Conservation (phyloP, 1,140 invertebrate genomes). For the Apocrypta bakeri region DNA sequence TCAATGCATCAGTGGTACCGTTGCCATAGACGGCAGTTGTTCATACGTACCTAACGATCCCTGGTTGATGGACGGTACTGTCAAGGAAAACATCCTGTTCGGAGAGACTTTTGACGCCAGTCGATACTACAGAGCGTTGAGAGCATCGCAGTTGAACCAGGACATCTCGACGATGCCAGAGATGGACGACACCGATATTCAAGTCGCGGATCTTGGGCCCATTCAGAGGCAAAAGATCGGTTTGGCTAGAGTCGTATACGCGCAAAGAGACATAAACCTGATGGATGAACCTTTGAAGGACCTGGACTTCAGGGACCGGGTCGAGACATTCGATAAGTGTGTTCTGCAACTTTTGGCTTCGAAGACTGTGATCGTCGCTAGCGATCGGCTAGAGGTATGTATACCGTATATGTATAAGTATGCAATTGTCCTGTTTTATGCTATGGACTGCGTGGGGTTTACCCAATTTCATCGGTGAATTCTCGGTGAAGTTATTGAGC, state of each 20-base stretch:
- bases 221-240: slow-evolving; percentile 79
- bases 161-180: slow-evolving; percentile 21
- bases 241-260: slow-evolving; percentile 78
- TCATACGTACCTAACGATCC: slow-evolving; percentile 79
- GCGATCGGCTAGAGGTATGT: slow-evolving; percentile 5
- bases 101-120: slow-evolving; percentile 69
- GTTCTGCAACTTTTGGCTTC: background rate
- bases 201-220: slow-evolving; percentile 41
- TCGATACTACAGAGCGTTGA: slow-evolving; percentile 13
- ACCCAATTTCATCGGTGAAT: too few species aligned
- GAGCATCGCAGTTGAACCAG: background rate
- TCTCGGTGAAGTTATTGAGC: slow-evolving; percentile 70
- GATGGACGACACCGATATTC: slow-evolving; percentile 31
- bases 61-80: slow-evolving; percentile 78
- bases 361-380: slow-evolving; percentile 31
- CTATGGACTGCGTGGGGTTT: too few species aligned
- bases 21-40: slow-evolving; percentile 73
- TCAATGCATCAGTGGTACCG: slow-evolving; percentile 65
- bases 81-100: slow-evolving; percentile 81
- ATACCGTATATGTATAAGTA: background rate
- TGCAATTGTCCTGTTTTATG: too few species aligned
- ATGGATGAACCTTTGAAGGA: slow-evolving; percentile 75
- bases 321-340: slow-evolving; percentile 6
- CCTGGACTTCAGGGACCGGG: slow-evolving; percentile 51
- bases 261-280: slow-evolving; percentile 74